Percentiles rank a stretch among this genome's conserved stretches.
phyloP scores from a whole-genome alignment of 1,140 invertebrate species.

The Aethina tumida region DNA sequence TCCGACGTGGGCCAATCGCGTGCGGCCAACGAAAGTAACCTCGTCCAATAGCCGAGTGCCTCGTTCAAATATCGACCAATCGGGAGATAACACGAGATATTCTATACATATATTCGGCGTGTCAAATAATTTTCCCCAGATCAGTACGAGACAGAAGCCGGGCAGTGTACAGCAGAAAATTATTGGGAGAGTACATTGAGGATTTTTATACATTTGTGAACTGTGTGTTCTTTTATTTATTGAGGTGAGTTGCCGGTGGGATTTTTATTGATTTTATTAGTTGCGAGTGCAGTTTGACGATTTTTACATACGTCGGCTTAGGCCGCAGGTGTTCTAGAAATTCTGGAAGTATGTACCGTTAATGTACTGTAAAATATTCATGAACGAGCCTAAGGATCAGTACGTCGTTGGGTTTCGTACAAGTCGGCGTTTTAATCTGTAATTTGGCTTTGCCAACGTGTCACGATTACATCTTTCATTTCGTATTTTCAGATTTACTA shows the following conservation, averaged over 20 bases:
- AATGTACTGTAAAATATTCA: constrained; percentile 3
- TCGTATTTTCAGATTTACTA: constrained; percentile 11
- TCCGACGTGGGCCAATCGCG: constrained; percentile 15
- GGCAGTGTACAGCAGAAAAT: constrained; percentile 6
- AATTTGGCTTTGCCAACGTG: constrained; percentile 7
- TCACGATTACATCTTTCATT: too few relatives aligned
- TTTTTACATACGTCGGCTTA: constrained; percentile 4
- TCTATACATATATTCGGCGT: constrained; percentile 40
- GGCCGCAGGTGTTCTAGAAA: background rate
- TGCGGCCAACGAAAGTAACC: constrained; percentile 37
- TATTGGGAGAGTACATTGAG: background rate
- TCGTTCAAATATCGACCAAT: constrained; percentile 37
- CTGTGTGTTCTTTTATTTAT: background rate
- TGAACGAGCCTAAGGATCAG: background rate
- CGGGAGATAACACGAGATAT: constrained; percentile 39
- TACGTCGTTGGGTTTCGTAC: background rate
- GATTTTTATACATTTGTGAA: constrained; percentile 4
- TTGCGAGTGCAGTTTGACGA: constrained; percentile 7
- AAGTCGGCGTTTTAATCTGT: constrained; percentile 3
- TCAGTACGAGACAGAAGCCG: constrained; percentile 22
- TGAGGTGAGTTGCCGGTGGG: constrained; percentile 3
- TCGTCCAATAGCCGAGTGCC: constrained; percentile 27
- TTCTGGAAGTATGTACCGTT: background rate
- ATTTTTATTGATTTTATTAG: constrained; percentile 8
- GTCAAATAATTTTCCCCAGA: constrained; percentile 33